Percentiles rank a stretch among this genome's conserved stretches.
These are phyloP conservation scores for Bombus pascuorum DNA, from an alignment of 1,140 invertebrate genomes.

Conservation along the genomic window DNA sequence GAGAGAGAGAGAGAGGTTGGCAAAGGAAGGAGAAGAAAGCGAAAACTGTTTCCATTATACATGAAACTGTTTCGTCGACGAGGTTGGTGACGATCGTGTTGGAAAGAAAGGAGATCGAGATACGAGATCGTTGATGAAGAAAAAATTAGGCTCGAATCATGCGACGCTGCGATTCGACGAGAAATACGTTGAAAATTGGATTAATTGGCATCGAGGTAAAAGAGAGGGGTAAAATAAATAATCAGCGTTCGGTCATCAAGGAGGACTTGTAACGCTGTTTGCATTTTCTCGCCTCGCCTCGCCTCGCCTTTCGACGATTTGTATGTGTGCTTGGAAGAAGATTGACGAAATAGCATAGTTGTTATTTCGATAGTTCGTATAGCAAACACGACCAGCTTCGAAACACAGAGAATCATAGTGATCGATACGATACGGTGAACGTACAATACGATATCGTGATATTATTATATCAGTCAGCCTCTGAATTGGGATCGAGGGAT, in stretches of 20 bases:
- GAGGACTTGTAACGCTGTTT: slow-evolving; percentile 13
- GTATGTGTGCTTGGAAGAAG: too few species aligned
- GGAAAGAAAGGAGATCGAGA: not conserved
- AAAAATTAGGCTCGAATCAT: slow-evolving; percentile 37
- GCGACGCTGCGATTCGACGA: slow-evolving; percentile 42
- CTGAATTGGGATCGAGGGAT: not conserved
- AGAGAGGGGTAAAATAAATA: not conserved
- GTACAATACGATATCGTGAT: not conserved
- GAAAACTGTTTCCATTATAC: not conserved
- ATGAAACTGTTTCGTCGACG: not conserved
- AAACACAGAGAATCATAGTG: not conserved
- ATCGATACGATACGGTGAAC: not conserved
- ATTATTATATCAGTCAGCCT: not conserved
- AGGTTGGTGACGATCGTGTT: not conserved
- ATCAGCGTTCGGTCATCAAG: not conserved
- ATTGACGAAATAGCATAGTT: not conserved
- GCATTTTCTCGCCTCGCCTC: not conserved
- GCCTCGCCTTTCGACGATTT: too few species aligned
- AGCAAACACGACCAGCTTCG: not conserved
- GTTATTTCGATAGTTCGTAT: too few species aligned
- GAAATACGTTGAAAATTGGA: slow-evolving; percentile 1
- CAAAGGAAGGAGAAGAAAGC: too few species aligned
- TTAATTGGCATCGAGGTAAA: slow-evolving; percentile 18
- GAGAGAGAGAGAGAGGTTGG: not conserved
- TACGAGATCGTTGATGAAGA: not conserved